These are phyloP conservation scores for Amblyjoppa proteus DNA, from an alignment of 2,888 invertebrate species.

Conservation along the genomic window DNA sequence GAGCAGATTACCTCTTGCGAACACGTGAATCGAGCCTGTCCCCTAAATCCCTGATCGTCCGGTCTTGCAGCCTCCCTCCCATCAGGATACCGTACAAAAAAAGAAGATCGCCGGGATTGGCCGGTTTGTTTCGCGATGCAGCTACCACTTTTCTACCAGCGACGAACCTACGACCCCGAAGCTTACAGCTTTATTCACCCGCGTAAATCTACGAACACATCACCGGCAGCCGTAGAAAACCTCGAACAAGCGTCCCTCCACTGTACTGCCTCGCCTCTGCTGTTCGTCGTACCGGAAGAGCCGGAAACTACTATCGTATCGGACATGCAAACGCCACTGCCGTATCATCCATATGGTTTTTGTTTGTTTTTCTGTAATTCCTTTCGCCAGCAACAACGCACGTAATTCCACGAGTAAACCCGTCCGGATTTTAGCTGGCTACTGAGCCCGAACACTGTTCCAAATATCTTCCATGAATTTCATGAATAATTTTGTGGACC, in stretches of 20 bases:
- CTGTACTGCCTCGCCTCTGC: slow-evolving; percentile 24
- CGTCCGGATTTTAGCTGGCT: neutral
- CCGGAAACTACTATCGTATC: slow-evolving; percentile 32
- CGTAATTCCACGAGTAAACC: slow-evolving; percentile 5
- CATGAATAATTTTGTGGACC: neutral
- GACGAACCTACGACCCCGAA: slow-evolving; percentile 11
- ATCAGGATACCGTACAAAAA: slow-evolving; percentile 11
- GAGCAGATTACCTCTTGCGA: slow-evolving; percentile 21
- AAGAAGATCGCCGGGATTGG: slow-evolving; percentile 7
- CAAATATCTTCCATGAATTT: neutral
- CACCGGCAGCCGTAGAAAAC: slow-evolving; percentile 6
- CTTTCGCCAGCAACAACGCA: neutral
- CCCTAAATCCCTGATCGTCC: slow-evolving; percentile 14
- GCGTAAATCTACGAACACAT: slow-evolving; percentile 33
- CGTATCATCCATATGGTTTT: slow-evolving; percentile 19
- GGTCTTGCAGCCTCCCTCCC: neutral
- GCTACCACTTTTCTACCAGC: neutral
- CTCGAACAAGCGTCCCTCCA: neutral
- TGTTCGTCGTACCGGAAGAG: slow-evolving; percentile 13
- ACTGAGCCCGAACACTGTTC: neutral
- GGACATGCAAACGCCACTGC: slow-evolving; percentile 25
- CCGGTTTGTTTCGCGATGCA: neutral
- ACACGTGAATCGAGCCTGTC: slow-evolving; percentile 7
- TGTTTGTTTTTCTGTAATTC: slow-evolving; percentile 25
- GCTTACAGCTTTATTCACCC: slow-evolving; percentile 37